Percentiles rank a stretch among this genome's conserved stretches.
Evolutionary conservation across 2,113 vertebrate species (phyloP).

Genomic region (Prunella himalayana): DNA sequence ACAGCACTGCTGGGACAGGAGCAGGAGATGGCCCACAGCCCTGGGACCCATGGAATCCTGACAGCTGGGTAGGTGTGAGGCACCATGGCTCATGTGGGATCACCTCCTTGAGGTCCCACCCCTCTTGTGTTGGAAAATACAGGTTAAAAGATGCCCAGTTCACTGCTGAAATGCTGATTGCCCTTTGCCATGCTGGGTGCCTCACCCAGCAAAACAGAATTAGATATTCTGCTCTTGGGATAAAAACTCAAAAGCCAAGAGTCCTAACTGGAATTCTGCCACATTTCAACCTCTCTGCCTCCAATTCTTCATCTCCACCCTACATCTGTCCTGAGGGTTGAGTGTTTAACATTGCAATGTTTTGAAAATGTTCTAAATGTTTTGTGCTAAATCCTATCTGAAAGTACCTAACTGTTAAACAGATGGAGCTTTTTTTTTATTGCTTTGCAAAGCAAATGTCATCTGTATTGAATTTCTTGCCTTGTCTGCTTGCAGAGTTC

Average conservation of each 20-base stretch:
- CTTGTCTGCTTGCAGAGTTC: constrained; percentile 1
- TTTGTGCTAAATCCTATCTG: not conserved
- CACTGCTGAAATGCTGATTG: not conserved
- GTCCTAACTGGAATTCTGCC: not conserved
- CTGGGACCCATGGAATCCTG: not conserved
- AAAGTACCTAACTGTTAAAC: constrained; percentile 6
- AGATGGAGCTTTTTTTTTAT: constrained; percentile 33
- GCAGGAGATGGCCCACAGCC: not conserved
- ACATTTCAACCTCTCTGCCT: not conserved
- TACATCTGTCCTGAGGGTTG: not conserved
- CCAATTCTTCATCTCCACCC: not conserved
- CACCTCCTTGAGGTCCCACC: not conserved
- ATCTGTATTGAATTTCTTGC: constrained; percentile 43
- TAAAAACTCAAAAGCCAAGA: not conserved
- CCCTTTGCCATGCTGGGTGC: not conserved
- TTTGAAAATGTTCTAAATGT: constrained; percentile 1
- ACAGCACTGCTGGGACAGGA: not conserved
- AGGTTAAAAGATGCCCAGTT: not conserved
- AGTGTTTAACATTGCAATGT: not conserved
- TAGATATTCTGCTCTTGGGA: not conserved
- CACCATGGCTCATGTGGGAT: not conserved
- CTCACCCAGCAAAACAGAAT: not conserved
- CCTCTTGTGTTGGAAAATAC: not conserved
- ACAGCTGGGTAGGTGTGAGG: not conserved
- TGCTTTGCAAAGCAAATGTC: constrained; percentile 45